phyloP scores from a whole-genome alignment of 1,140 invertebrate species.

The Neuroterus valhalla region DNA sequence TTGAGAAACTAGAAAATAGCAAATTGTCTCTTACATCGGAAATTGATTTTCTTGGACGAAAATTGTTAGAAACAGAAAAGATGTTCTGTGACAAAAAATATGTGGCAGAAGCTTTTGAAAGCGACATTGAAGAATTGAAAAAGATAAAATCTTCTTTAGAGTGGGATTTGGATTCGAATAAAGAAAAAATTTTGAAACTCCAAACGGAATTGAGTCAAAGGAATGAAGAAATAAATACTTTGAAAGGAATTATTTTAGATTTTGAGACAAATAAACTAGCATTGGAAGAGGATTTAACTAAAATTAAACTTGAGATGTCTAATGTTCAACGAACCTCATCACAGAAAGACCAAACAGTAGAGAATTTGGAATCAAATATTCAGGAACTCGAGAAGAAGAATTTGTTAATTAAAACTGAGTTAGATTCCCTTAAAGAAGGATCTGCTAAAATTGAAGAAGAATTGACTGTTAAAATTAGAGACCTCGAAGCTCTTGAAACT shows the following conservation, averaged over 20 bases:
- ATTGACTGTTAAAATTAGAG: conserved; percentile 35
- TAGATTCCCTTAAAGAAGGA: conserved; percentile 19
- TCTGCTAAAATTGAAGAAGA: background rate
- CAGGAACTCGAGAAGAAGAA: conserved; percentile 37
- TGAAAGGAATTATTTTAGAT: too few species aligned
- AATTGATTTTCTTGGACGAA: background rate
- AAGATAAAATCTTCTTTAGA: conserved; percentile 2
- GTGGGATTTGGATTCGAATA: too few species aligned
- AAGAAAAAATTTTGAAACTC: too few species aligned
- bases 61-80: background rate
- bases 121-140: conserved; percentile 10
- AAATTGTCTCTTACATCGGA: background rate
- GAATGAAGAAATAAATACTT: too few species aligned
- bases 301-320: conserved; percentile 30
- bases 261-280: background rate
- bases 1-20: conserved; percentile 34
- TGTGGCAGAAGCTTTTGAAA: background rate
- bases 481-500: conserved; percentile 44
- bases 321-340: conserved; percentile 17
- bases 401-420: conserved; percentile 34
- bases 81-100: background rate
- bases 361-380: conserved; percentile 31
- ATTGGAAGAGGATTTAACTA: conserved; percentile 28
- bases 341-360: conserved; percentile 36
- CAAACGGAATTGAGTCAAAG: too few species aligned